phyloP scores from a whole-genome alignment of 2,113 vertebrate species.

The Pangasianodon hypophthalmus region DNA sequence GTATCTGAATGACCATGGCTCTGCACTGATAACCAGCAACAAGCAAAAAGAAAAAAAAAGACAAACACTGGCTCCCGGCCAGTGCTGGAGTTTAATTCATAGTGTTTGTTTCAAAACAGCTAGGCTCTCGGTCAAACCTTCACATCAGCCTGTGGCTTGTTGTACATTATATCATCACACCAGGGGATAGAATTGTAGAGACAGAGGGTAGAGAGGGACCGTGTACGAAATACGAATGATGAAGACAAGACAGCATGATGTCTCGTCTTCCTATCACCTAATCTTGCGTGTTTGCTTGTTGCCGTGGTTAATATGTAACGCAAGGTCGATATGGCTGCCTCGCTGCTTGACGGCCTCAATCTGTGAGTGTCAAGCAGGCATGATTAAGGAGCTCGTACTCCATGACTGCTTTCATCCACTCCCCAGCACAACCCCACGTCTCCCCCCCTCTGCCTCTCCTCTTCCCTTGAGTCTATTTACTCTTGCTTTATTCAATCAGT shows the following conservation, averaged over 20 bases:
- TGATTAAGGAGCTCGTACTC: constrained; percentile 79
- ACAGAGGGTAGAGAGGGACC: not conserved
- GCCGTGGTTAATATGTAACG: constrained; percentile 75
- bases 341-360: constrained; percentile 72
- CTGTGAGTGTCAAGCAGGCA: constrained; percentile 76
- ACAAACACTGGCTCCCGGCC: constrained; percentile 55
- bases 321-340: constrained; percentile 72
- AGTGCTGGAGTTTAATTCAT: not conserved
- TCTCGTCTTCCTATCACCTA: constrained; percentile 34
- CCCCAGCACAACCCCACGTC: constrained; percentile 51
- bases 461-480: constrained; percentile 61
- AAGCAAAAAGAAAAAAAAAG: constrained; percentile 21
- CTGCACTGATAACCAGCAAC: constrained; percentile 68
- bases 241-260: constrained; percentile 30
- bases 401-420: constrained; percentile 68
- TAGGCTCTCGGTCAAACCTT: not conserved
- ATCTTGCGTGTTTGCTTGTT: constrained; percentile 51
- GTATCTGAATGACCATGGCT: constrained; percentile 66
- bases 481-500: constrained; percentile 74
- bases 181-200: not conserved
- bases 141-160: not conserved
- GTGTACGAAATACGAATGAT: not conserved
- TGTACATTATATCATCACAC: not conserved
- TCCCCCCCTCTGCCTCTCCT: constrained; percentile 49
- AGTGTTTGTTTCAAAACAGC: not conserved